These are phyloP conservation scores for Corbicula japonica DNA, from an alignment of 2,888 invertebrate species.

Conservation along the genomic window DNA sequence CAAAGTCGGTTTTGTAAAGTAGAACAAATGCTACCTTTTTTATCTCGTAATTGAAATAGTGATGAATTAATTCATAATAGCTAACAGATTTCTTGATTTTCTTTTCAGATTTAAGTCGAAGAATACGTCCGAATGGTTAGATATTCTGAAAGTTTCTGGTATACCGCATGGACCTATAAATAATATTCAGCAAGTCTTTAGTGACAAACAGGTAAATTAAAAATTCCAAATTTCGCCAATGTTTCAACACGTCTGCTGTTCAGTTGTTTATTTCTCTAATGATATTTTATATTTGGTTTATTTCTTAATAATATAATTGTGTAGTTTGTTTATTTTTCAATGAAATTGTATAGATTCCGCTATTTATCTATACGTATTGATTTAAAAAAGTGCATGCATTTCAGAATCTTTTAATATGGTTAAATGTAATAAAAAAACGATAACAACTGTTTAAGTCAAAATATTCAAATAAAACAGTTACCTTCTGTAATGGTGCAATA, in stretches of 20 bases:
- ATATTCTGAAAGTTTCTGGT: slow-evolving; percentile 90
- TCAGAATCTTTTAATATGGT: too few species aligned
- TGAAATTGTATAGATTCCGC: neutral
- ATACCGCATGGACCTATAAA: slow-evolving; percentile 98
- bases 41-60: too few species aligned
- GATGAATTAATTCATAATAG: too few species aligned
- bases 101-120: slow-evolving; percentile 87
- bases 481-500: too few species aligned
- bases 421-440: too few species aligned
- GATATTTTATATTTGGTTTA: neutral
- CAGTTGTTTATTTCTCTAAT: neutral
- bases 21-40: too few species aligned
- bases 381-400: neutral
- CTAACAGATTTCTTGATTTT: neutral
- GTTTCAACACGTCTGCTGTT: neutral
- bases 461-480: too few species aligned
- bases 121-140: slow-evolving; percentile 92
- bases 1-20: too few species aligned
- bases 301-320: neutral
- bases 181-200: slow-evolving; percentile 93
- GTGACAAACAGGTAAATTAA: slow-evolving; percentile 92
- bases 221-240: neutral
- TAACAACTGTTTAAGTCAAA: too few species aligned
- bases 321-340: neutral
- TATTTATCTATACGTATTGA: neutral